Conservation (phyloP, 2,797 vertebrate species). For the Lacerta agilis region DNA sequence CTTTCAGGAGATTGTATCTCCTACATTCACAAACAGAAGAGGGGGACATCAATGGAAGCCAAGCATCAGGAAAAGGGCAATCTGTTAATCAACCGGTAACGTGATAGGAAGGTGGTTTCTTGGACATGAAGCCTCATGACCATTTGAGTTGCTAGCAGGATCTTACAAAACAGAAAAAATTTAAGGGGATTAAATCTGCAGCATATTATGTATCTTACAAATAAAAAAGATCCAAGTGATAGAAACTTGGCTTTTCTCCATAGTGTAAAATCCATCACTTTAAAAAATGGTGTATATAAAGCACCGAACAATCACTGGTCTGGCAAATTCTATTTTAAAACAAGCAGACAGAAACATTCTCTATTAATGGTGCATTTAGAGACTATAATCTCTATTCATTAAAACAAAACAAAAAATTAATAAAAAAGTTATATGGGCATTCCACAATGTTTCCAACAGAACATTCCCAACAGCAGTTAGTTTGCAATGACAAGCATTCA, state of each 20-base stretch:
- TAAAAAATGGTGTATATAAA: constrained; percentile 66
- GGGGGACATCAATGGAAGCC: constrained; percentile 59
- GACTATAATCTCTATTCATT: constrained; percentile 71
- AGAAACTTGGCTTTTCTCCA: constrained; percentile 70
- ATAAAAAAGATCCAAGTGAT: constrained; percentile 71
- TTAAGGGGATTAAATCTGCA: constrained; percentile 70
- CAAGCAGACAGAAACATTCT: constrained; percentile 71
- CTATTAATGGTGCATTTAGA: constrained; percentile 70
- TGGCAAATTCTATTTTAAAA: constrained; percentile 69
- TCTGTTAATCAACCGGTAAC: constrained; percentile 43
- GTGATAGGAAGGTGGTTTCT: constrained; percentile 41
- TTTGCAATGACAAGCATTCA: constrained; percentile 73
- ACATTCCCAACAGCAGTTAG: constrained; percentile 62
- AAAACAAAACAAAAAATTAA: constrained; percentile 72
- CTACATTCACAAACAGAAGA: constrained; percentile 54
- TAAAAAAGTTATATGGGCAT: constrained; percentile 68
- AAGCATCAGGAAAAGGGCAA: constrained; percentile 63
- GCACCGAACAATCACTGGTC: constrained; percentile 65
- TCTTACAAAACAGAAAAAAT: constrained; percentile 64
- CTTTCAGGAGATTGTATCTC: constrained; percentile 54
- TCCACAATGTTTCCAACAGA: constrained; percentile 72
- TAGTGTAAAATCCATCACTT: constrained; percentile 66
- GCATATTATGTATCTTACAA: constrained; percentile 71
- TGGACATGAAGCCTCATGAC: constrained; percentile 63
- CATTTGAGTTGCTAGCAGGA: constrained; percentile 63